These are phyloP conservation scores for Linnaemya vulpina DNA, from an alignment of 2,888 invertebrate genomes.

Conservation along the genomic window DNA sequence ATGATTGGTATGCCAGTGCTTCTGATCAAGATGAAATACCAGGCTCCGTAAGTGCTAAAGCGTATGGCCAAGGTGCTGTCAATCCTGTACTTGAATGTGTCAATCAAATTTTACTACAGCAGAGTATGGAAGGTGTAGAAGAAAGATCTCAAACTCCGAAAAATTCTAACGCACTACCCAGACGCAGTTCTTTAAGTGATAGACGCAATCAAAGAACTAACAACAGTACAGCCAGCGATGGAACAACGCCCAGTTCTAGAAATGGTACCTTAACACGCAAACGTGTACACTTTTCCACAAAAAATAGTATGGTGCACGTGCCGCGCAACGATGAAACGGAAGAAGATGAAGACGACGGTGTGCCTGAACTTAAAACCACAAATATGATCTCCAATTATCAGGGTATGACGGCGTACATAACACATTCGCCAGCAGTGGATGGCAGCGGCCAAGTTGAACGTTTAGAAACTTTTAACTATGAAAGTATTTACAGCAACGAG, in stretches of 20 bases:
- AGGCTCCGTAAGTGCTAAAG: slow-evolving; percentile 74
- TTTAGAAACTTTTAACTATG: slow-evolving; percentile 84
- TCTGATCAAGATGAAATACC: slow-evolving; percentile 88
- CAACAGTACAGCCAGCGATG: slow-evolving; percentile 73
- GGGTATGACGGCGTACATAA: slow-evolving; percentile 66
- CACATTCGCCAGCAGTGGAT: slow-evolving; percentile 56
- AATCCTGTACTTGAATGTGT: slow-evolving; percentile 94
- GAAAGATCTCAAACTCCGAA: slow-evolving; percentile 79
- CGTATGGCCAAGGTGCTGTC: slow-evolving; percentile 85
- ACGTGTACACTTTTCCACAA: slow-evolving; percentile 86
- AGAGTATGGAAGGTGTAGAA: slow-evolving; percentile 85
- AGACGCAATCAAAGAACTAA: slow-evolving; percentile 75
- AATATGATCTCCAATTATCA: slow-evolving; percentile 74
- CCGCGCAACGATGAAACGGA: slow-evolving; percentile 79
- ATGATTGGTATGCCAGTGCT: slow-evolving; percentile 91
- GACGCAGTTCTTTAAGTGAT: slow-evolving; percentile 78
- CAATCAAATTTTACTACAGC: slow-evolving; percentile 91
- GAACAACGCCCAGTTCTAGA: slow-evolving; percentile 66
- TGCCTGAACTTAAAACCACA: slow-evolving; percentile 41
- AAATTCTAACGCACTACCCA: slow-evolving; percentile 73
- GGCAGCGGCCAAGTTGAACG: slow-evolving; percentile 75
- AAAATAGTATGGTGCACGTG: slow-evolving; percentile 85
- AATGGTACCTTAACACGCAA: slow-evolving; percentile 81
- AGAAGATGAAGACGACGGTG: slow-evolving; percentile 72
- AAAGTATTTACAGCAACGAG: slow-evolving; percentile 89